Conservation (phyloP, 2,888 invertebrate species). For the Mayetiola destructor region DNA sequence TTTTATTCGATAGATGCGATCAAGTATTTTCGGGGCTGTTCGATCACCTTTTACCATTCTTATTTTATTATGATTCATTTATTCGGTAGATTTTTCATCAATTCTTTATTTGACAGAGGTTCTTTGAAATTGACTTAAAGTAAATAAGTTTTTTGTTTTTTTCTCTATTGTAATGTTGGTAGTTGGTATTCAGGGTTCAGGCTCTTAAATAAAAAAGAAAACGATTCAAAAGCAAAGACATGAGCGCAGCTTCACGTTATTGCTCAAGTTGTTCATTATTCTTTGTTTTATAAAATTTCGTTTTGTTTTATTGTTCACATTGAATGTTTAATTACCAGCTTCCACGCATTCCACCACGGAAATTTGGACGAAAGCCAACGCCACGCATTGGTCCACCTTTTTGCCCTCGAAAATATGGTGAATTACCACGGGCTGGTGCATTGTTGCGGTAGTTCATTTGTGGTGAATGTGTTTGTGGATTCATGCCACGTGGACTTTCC, state of each 20-base stretch:
- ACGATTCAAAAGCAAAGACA: too few relatives aligned
- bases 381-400: slow-evolving; percentile 13
- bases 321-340: slow-evolving; percentile 9
- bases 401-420: slow-evolving; percentile 15
- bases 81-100: too few relatives aligned
- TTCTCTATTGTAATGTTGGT: too few relatives aligned
- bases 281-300: neutral
- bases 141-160: neutral
- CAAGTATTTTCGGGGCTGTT: too few relatives aligned
- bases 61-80: too few relatives aligned
- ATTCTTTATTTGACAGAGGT: neutral
- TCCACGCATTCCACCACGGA: slow-evolving; percentile 6
- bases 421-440: slow-evolving; percentile 7
- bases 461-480: slow-evolving; percentile 5
- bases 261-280: neutral
- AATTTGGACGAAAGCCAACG: slow-evolving; percentile 8
- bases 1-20: too few relatives aligned
- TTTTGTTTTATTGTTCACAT: neutral
- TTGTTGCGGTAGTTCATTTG: slow-evolving; percentile 1
- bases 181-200: too few relatives aligned
- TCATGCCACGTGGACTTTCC: neutral
- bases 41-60: too few relatives aligned
- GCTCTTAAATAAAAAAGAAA: too few relatives aligned
- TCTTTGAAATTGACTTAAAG: neutral
- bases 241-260: neutral